Conservation (phyloP, 2,888 invertebrate species). For the Crepidodera aurea region DNA sequence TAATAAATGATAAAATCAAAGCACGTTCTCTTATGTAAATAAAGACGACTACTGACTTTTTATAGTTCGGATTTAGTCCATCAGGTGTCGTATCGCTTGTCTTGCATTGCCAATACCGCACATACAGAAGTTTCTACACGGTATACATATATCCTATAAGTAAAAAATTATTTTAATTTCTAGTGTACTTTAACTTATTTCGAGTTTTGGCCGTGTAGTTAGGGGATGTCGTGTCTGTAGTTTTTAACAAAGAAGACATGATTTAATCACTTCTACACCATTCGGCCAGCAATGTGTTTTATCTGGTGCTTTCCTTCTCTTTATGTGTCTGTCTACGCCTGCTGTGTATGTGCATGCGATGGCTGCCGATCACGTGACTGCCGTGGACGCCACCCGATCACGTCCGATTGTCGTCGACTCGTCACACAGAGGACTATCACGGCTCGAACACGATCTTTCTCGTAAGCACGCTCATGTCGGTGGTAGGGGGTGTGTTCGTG, state of each 20-base stretch:
- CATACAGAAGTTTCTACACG: too few species aligned
- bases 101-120: too few species aligned
- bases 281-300: conserved; percentile 49
- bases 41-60: too few species aligned
- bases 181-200: too few species aligned
- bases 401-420: conserved; percentile 39
- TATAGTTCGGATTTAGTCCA: too few species aligned
- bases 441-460: conserved; percentile 97
- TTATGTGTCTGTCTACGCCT: conserved; percentile 65
- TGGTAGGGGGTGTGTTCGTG: conserved; percentile 99
- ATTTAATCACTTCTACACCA: conserved; percentile 1
- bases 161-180: too few species aligned
- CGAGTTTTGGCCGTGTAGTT: too few species aligned
- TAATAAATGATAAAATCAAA: too few species aligned
- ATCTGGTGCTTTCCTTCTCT: conserved; percentile 66
- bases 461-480: conserved; percentile 97
- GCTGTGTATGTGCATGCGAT: conserved; percentile 64
- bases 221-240: too few species aligned
- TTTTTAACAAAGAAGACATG: conserved; percentile 1
- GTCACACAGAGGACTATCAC: conserved; percentile 88
- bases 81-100: too few species aligned
- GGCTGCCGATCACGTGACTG: conserved; percentile 57
- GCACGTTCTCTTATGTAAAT: too few species aligned
- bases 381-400: conserved; percentile 53
- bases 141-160: too few species aligned